phyloP scores from a whole-genome alignment of 2,888 invertebrate species.

The Lysandra coridon region DNA sequence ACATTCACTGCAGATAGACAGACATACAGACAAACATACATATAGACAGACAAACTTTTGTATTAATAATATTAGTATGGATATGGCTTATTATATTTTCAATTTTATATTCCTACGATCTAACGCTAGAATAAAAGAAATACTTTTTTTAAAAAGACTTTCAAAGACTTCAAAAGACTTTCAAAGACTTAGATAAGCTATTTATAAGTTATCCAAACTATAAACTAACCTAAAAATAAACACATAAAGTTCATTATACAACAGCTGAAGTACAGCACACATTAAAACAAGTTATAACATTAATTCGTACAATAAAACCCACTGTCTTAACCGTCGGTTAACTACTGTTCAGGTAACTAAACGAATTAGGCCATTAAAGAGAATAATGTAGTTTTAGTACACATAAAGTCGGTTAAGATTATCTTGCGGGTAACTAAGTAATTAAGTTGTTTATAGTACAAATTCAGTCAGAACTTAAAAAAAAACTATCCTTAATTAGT shows the following conservation, averaged over 20 bases:
- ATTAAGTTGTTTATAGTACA: neutral
- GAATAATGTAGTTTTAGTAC: constrained; percentile 55
- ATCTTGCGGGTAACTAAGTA: constrained; percentile 40
- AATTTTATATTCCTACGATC: no score
- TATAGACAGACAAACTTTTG: no score
- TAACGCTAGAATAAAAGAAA: no score
- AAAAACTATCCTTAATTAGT: neutral
- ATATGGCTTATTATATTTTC: no score
- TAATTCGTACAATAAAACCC: constrained; percentile 30
- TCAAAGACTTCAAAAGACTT: no score
- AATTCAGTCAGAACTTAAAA: neutral
- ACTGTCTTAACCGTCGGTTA: constrained; percentile 40
- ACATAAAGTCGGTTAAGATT: constrained; percentile 54
- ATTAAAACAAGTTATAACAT: constrained; percentile 26
- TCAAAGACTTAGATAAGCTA: neutral
- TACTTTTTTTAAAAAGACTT: no score
- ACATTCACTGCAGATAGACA: no score
- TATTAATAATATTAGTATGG: no score
- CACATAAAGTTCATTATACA: neutral
- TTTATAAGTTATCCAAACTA: neutral
- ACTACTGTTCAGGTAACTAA: constrained; percentile 50
- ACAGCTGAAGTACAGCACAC: neutral
- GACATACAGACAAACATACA: no score
- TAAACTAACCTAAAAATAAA: neutral
- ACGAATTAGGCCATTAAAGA: constrained; percentile 65